Conservation (phyloP, 2,888 invertebrate species). For the Barypeithes pellucidus region DNA sequence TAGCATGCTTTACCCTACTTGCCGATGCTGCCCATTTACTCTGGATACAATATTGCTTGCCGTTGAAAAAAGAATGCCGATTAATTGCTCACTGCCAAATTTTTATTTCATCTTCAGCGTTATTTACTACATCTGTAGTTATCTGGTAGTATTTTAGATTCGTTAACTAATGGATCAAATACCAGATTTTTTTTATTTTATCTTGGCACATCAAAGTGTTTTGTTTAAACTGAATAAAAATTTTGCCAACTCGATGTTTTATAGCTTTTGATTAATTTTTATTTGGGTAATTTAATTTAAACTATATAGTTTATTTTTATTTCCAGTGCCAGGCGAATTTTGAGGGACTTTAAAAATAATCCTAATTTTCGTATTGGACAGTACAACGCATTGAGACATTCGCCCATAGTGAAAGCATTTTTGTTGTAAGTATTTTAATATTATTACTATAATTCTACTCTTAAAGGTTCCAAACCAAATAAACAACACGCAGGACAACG, state of each 20-base stretch:
- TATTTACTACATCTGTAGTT: constrained; percentile 31
- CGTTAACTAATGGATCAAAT: constrained; percentile 28
- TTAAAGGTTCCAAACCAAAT: too few species aligned
- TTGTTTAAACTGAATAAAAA: constrained; percentile 30
- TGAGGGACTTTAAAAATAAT: constrained; percentile 54
- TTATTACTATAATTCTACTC: neutral
- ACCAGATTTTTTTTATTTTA: constrained; percentile 30
- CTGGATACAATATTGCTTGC: constrained; percentile 4
- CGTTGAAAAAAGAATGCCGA: constrained; percentile 36
- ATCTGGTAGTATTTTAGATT: constrained; percentile 18
- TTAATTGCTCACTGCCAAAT: constrained; percentile 46
- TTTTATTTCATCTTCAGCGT: constrained; percentile 41
- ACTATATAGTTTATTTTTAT: constrained; percentile 45
- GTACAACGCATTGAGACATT: constrained; percentile 65
- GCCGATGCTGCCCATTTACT: too few species aligned
- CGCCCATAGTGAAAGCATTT: constrained; percentile 59
- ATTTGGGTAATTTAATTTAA: constrained; percentile 32
- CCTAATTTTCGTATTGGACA: constrained; percentile 62
- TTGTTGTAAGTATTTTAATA: constrained; percentile 62
- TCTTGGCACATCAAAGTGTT: constrained; percentile 39
- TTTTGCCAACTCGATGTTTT: constrained; percentile 40
- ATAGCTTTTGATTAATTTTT: constrained; percentile 38
- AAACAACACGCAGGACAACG: too few species aligned
- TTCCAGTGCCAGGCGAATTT: constrained; percentile 64
- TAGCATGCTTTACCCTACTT: too few species aligned